These are phyloP conservation scores for Burhinus bistriatus DNA, from an alignment of 2,113 vertebrate genomes.

Conservation along the genomic window DNA sequence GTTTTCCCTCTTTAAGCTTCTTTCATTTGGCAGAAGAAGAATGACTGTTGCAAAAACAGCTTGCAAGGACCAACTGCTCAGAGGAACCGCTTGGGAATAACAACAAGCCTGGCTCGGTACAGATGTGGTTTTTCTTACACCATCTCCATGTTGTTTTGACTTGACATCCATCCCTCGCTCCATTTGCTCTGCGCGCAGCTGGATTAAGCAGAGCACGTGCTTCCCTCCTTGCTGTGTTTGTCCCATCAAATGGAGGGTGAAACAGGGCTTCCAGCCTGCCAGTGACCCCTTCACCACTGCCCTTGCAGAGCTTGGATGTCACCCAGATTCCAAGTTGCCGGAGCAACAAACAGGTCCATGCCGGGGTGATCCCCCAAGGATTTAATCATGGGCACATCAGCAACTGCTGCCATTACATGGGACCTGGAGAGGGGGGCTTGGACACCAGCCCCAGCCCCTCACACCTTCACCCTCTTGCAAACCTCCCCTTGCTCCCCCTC, in stretches of 20 bases:
- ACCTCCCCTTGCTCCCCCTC: not conserved
- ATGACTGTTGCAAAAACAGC: not conserved
- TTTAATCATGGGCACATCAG: not conserved
- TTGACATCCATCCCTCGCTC: not conserved
- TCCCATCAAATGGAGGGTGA: not conserved
- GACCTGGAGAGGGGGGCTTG: not conserved
- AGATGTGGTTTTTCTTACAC: not conserved
- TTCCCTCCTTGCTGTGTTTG: not conserved
- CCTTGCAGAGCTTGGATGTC: not conserved
- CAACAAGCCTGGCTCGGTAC: rapidly evolving
- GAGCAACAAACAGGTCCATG: not conserved
- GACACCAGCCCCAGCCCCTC: not conserved
- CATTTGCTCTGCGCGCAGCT: not conserved
- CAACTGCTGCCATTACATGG: rapidly evolving
- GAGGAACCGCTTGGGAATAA: not conserved
- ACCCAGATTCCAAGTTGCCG: not conserved
- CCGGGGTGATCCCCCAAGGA: not conserved
- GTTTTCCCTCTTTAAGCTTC: not conserved
- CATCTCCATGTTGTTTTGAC: not conserved
- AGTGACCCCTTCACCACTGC: not conserved
- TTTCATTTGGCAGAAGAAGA: not conserved
- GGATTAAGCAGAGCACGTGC: not conserved
- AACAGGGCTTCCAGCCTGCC: not conserved
- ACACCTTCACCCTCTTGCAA: not conserved
- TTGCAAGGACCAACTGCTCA: not conserved